Conservation (phyloP, 2,113 vertebrate genomes). For the Phylloscopus whistleri region DNA sequence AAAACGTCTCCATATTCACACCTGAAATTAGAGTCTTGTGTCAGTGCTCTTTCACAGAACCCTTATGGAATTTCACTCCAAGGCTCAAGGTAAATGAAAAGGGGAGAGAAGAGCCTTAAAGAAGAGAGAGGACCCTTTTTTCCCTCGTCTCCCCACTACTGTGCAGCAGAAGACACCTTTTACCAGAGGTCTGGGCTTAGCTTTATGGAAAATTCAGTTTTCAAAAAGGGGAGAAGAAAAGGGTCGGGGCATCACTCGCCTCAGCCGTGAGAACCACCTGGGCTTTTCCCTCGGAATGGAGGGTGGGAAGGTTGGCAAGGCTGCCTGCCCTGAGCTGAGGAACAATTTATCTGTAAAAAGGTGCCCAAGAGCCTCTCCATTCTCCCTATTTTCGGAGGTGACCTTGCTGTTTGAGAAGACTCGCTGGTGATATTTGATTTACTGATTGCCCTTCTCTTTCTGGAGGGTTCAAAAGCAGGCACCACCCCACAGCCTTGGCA, state of each 20-base stretch:
- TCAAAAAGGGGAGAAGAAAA: not conserved
- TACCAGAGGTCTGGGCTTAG: not conserved
- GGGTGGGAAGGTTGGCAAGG: not conserved
- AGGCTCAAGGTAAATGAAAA: not conserved
- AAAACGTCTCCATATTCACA: conserved; percentile 60
- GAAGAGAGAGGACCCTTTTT: not conserved
- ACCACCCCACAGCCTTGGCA: not conserved
- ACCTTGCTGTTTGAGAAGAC: not conserved
- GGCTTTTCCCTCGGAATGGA: not conserved
- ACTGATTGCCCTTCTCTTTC: not conserved
- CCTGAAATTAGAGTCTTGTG: conserved; percentile 57
- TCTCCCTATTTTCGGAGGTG: not conserved
- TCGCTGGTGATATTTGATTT: not conserved
- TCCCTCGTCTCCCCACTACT: not conserved
- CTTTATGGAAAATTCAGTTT: not conserved
- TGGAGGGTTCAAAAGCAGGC: not conserved
- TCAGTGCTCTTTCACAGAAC: not conserved
- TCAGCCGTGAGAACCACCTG: rapidly evolving
- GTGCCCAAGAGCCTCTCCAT: not conserved
- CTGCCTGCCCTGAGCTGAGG: not conserved
- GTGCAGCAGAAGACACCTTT: not conserved
- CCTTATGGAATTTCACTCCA: not conserved
- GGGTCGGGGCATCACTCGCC: rapidly evolving
- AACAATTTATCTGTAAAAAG: not conserved
- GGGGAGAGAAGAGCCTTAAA: not conserved